Conservation (phyloP, 2,797 vertebrate species). For the Typhlichthys subterraneus region DNA sequence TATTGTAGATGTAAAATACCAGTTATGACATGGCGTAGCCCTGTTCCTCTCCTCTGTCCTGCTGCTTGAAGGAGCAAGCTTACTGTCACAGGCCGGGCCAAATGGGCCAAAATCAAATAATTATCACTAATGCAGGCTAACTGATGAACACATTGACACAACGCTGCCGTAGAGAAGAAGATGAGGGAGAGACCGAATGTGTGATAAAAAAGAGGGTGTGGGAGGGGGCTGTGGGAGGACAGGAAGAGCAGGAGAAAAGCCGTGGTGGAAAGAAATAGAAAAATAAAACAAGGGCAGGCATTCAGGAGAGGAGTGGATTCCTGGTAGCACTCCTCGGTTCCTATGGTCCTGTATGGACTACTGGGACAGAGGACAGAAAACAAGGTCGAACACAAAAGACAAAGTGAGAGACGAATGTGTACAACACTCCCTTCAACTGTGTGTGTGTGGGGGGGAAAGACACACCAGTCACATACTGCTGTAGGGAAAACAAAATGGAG, state of each 20-base stretch:
- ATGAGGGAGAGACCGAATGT: slow-evolving; percentile 36
- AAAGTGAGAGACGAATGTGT: slow-evolving; percentile 21
- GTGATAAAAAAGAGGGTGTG: slow-evolving; percentile 21
- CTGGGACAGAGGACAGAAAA: slow-evolving; percentile 7
- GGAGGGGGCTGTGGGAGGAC: not conserved
- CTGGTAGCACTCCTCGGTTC: slow-evolving; percentile 49
- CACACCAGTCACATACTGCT: slow-evolving; percentile 11
- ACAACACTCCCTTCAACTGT: not conserved
- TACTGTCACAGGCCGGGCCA: not conserved
- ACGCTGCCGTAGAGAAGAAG: slow-evolving; percentile 28
- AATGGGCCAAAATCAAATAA: slow-evolving; percentile 39
- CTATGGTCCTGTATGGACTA: slow-evolving; percentile 46
- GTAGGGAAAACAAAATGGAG: slow-evolving; percentile 20
- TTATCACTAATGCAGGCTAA: slow-evolving; percentile 25
- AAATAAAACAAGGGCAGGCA: slow-evolving; percentile 14
- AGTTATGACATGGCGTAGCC: slow-evolving; percentile 10
- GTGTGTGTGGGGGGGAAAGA: not conserved
- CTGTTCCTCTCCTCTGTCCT: not conserved
- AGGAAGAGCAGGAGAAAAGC: slow-evolving; percentile 21
- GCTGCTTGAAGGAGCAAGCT: slow-evolving; percentile 1
- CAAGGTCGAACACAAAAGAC: slow-evolving; percentile 3
- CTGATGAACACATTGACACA: slow-evolving; percentile 37
- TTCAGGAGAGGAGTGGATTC: slow-evolving; percentile 59
- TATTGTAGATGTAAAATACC: slow-evolving; percentile 4
- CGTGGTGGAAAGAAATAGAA: not conserved